A percentile compares a stretch with the other conserved stretches of the same genome.
phyloP scores from a whole-genome alignment of 2,797 vertebrate genomes.

The Acipenser transmontanus region DNA sequence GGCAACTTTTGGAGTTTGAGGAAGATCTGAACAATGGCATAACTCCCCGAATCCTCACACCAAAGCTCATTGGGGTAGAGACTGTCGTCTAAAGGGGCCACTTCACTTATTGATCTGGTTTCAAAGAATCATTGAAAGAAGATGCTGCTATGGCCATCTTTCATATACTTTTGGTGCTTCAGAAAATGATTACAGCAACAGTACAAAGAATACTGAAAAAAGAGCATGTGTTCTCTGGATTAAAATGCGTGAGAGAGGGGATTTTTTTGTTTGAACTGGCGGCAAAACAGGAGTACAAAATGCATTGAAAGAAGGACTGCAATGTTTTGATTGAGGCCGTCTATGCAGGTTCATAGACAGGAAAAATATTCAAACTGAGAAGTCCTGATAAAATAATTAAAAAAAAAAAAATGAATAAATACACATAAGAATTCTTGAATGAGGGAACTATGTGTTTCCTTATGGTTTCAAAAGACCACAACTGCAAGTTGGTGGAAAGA shows the following conservation, averaged over 20 bases:
- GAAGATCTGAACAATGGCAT: conserved; percentile 95
- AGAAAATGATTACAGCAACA: neutral
- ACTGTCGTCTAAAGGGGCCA: conserved; percentile 73
- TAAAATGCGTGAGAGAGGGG: neutral
- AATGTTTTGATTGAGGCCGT: conserved; percentile 41
- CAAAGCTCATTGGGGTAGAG: conserved; percentile 89
- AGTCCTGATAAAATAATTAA: neutral
- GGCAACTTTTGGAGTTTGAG: conserved; percentile 95
- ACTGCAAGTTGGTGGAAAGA: conserved; percentile 20
- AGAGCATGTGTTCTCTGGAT: neutral
- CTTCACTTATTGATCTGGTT: neutral
- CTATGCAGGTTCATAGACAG: conserved; percentile 76
- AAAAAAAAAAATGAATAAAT: too few species aligned
- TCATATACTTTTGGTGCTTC: neutral
- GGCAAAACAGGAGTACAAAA: conserved; percentile 1
- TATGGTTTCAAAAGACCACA: neutral
- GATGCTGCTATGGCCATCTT: neutral
- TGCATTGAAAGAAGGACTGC: conserved; percentile 1
- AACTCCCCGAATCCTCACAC: conserved; percentile 90
- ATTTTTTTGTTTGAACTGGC: neutral
- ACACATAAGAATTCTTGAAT: conserved; percentile 1
- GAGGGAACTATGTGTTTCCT: conserved; percentile 8
- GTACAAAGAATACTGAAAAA: neutral
- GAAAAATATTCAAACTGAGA: conserved; percentile 31
- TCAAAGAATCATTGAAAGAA: neutral